Percentiles rank a stretch among this genome's conserved stretches.
These are phyloP conservation scores for Megalops cyprinoides DNA, from an alignment of 2,797 vertebrate species.

Conservation along the genomic window DNA sequence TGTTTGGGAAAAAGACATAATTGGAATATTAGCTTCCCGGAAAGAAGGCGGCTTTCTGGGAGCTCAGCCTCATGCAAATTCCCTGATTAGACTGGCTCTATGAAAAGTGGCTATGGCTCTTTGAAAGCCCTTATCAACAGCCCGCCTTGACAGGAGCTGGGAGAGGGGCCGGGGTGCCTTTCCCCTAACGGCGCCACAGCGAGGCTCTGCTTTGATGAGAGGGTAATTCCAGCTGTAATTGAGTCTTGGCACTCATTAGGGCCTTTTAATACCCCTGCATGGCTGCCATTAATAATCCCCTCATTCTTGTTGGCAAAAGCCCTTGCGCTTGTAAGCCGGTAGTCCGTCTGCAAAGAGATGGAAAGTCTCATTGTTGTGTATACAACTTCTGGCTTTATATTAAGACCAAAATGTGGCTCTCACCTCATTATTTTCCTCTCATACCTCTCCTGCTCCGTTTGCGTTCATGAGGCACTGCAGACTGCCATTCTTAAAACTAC, in stretches of 20 bases:
- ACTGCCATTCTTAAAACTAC: conserved; percentile 31
- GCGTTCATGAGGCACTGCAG: conserved; percentile 21
- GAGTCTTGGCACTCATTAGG: conserved; percentile 75
- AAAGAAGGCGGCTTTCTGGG: conserved; percentile 59
- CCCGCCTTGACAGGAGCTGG: conserved; percentile 51
- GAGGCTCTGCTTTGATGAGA: conserved; percentile 74
- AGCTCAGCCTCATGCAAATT: conserved; percentile 60
- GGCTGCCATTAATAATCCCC: conserved; percentile 72
- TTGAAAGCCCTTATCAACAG: conserved; percentile 68
- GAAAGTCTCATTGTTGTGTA: conserved; percentile 36
- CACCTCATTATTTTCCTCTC: not conserved
- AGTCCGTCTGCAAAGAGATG: conserved; percentile 36
- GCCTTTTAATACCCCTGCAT: conserved; percentile 63
- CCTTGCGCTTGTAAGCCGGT: conserved; percentile 55
- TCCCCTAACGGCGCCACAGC: conserved; percentile 65
- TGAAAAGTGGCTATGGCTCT: conserved; percentile 62
- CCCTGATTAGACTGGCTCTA: conserved; percentile 68
- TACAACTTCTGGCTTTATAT: conserved; percentile 48
- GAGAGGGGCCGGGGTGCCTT: conserved; percentile 51
- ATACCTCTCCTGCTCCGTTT: not conserved
- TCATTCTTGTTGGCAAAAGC: conserved; percentile 65
- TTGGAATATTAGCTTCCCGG: conserved; percentile 59
- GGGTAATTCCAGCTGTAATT: conserved; percentile 77
- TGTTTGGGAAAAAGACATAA: conserved; percentile 50
- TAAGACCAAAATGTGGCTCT: conserved; percentile 39